Base-by-base conservation (phyloP, 2,888 invertebrate genomes). In the Eupithecia insigniata region DNA sequence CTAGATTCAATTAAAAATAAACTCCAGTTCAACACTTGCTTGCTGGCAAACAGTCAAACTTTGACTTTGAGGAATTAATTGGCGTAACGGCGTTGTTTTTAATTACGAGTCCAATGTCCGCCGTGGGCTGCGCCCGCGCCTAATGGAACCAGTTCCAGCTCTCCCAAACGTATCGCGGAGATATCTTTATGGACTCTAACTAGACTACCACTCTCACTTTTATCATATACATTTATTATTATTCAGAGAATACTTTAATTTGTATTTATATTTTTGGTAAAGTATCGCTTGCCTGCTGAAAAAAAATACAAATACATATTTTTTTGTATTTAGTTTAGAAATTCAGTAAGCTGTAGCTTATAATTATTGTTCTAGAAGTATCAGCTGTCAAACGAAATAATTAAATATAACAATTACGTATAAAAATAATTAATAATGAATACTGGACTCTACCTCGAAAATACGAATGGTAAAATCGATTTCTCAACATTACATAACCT, bases 1-100 rank as follows among this genome's bases (percentile, higher is more conserved):
- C 55, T 14, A 55, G 55, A 26, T 55, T 14, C 12, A 55, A 60
- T 60, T 30, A 60, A 60, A 8, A 60, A 60, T 30, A 30, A 30
- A 30, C 28, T 60, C 60, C 8, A 2, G n/a, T 18, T 60, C 18
- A 60, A 60, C 60, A 30, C 14, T n/a, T 12, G 64, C 34, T 12
- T 12, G 84, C 70, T 81, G 85, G 83, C 86, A 87, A 82, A 83
- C 85, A 70, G 67, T 72, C 80, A 83, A 87, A 83, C 89, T 90
- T 90, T 92, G 91, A 90, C 91, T 92, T 92, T 91, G 91, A 90
- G 84, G 85, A 93, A 88, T 93, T 94, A 93, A 93, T 93, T 93
- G 87, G 88, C 93, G 93, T 90, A 87, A 92, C 93, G 91, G 85
- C 85, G 82, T 82, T 82, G 84, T 84, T 87, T 87, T 90, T 91